Evolutionary conservation across 2,113 vertebrate species (phyloP), one percentile per base, ranked within the genome.

Genomic region (Periophthalmodon schlosseri): DNA sequence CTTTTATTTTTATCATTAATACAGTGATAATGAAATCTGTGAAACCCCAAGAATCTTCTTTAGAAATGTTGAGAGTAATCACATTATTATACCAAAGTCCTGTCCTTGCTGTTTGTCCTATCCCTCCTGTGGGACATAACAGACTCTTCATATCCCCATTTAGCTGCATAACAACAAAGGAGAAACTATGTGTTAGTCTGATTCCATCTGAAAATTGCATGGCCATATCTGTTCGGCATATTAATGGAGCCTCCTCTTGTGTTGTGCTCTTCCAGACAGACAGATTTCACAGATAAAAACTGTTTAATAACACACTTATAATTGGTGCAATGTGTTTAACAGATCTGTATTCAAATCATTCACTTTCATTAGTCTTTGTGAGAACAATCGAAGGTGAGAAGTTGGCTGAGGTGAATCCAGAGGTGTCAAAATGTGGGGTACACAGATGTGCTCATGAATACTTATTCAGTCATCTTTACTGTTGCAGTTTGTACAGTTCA

Each of bases 241-340:
- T 44, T 44, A 44, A 9, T 10, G 39, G 39, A 44, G 39, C 39
- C 39, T 44, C 39, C 39, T 44, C 39, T 44, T 44, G 39, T 44
- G 39, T 44, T 44, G 39, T 10, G 39, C 39, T 44, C 8, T 10
- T 44, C 12, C 70, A 84, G 72, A 80, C 82, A 82, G 76, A 70
- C 81, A 79, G 86, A 89, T 87, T 87, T 92, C 84, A 88, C 85
- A 91, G 91, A 90, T 89, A 91, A 86, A 78, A 33, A 76, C 81
- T 87, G 87, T 85, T 91, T 91, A 85, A 83, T 81, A 84, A 83
- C 77, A 74, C 65, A n/a, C 74, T 79, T 81, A 85, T 88, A 88
- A 88, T 68, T 82, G 85, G 78, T 3, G 49, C 78, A 75, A 80
- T 83, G 79, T 83, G 87, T 88, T 91, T 90, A 87, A 87, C 83